Base-by-base conservation (phyloP, 2,888 invertebrate species). In the Hemistola chrysoprasaria region DNA sequence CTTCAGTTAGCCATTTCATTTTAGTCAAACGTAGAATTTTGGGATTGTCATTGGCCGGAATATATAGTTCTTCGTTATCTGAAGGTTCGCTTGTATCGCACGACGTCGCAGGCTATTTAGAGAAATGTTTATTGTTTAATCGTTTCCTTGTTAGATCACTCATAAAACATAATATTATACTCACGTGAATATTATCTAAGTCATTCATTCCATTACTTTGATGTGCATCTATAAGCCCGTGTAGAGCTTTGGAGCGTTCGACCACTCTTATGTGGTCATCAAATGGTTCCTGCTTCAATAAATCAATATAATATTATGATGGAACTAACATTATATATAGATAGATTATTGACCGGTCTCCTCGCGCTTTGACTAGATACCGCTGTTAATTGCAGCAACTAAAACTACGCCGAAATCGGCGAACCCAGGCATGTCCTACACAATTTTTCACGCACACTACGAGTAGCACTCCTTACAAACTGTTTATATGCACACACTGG, bases 1-100 rank as follows among this genome's bases (percentile, higher is more conserved):
- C 67, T 56, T 85, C 83, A 7, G 76, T 74, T 1, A 87, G 71
- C 86, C 87, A 87, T 49, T 79, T 84, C 80, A 82, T 84, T 67
- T 79, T 80, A 0, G 85, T 86, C 23, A 85, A 50, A 53, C 78
- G 78, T 1, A 86, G 53, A 31, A 81, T 56, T 40, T 78, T 83
- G 6, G 78, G 73, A 30, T 77, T 78, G 8, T 56, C 33, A 27
- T 51, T 31, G 6, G 52, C 10, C 10, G 23, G 10, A 11, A 8
- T 47, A 29, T 47, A 42, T 8, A 50, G 11, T 9, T 51, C 57
- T 28, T 65, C 59, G 16, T 40, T 53, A 10, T 71, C 67, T 7
- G 63, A 56, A 20, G 40, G 26, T 21, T 66, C 65, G 37, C 53
- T 71, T 7, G 62, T 63, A 40, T 71, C 66, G 1, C 42, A 40